These are phyloP conservation scores for Caenorhabditis uteleia DNA, from an alignment of 2,888 invertebrate genomes.

Conservation along the genomic window DNA sequence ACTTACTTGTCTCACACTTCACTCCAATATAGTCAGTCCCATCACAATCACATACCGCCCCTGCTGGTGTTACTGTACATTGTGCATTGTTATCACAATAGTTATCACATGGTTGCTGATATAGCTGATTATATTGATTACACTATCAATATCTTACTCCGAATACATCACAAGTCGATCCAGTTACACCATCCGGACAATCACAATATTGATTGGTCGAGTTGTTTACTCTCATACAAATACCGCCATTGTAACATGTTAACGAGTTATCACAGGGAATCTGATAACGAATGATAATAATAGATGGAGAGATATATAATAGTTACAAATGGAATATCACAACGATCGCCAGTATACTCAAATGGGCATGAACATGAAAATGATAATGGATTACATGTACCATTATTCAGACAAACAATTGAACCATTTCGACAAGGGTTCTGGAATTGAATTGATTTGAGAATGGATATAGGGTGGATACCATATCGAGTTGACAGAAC, in stretches of 20 bases:
- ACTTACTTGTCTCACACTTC: slow-evolving; percentile 22
- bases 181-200: slow-evolving; percentile 23
- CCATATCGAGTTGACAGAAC: too few relatives aligned
- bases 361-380: slow-evolving; percentile 7
- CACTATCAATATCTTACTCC: slow-evolving; percentile 8
- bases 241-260: slow-evolving; percentile 24
- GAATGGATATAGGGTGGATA: too few relatives aligned
- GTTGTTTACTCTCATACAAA: too few relatives aligned
- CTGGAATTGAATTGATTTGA: too few relatives aligned
- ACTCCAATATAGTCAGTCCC: slow-evolving; percentile 15
- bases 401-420: slow-evolving; percentile 18
- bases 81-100: slow-evolving; percentile 20
- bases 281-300: too few relatives aligned
- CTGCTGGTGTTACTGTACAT: slow-evolving; percentile 8
- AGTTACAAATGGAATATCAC: slow-evolving; percentile 5
- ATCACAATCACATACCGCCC: slow-evolving; percentile 23
- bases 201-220: slow-evolving; percentile 10
- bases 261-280: slow-evolving; percentile 11
- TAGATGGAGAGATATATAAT: too few relatives aligned
- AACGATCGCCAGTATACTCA: slow-evolving; percentile 3
- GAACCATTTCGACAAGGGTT: too few relatives aligned
- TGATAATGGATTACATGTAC: slow-evolving; percentile 6
- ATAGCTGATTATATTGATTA: not conserved
- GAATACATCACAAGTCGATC: slow-evolving; percentile 20
- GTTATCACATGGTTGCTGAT: slow-evolving; percentile 31